Evolutionary conservation across 92 coral and sea anemone genomes (phyloP), one percentile per base, ranked within the genome.

Genomic region (Heliopora coerulea): DNA sequence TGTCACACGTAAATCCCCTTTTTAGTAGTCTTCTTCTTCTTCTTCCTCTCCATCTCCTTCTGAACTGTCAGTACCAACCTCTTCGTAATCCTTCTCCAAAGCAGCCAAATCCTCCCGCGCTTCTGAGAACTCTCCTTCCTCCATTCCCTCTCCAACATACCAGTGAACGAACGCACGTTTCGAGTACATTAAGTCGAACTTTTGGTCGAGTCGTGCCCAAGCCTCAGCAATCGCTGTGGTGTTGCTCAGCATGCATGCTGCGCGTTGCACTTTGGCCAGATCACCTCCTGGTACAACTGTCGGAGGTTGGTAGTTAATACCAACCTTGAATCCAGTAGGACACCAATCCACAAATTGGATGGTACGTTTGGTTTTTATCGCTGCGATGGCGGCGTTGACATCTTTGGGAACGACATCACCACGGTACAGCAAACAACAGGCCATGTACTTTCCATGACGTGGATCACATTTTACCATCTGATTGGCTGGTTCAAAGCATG

Each of bases 71-170:
- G 56, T 77, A 8, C 97, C 92, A 75, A 91, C 97, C 66, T 91
- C 97, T 54, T 91, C 97, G 50, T 91, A 91, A 63, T 91, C 97
- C 78, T 91, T 91, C 85, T 91, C 97, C 79, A 91, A 70, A 0
- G 91, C 91, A 25, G 97, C 97, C 80, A 91, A 50, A 78, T 91
- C 97, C 73, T 91, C 97, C 41, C 97, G 97, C 25, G 97, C 97
- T 79, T 91, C 97, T 0, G 97, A 86, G 87, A 91, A 91, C 91
- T 91, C 97, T 72, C 97, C 97, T 66, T 90, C 96, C 34, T 90
- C 96, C 96, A 90, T 90, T 9, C 96, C 96, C 76, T 90, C 96
- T 32, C 96, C 96, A 42, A 90, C 96, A 79, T 91, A 91, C 97
- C 97, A 91, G 81, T 91, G 97, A 26, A 91, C 97, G 83, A 91